Evolutionary conservation across 2,888 invertebrate genomes (phyloP), one percentile per base, ranked within the genome.

Genomic region (Amphimallon solstitiale): DNA sequence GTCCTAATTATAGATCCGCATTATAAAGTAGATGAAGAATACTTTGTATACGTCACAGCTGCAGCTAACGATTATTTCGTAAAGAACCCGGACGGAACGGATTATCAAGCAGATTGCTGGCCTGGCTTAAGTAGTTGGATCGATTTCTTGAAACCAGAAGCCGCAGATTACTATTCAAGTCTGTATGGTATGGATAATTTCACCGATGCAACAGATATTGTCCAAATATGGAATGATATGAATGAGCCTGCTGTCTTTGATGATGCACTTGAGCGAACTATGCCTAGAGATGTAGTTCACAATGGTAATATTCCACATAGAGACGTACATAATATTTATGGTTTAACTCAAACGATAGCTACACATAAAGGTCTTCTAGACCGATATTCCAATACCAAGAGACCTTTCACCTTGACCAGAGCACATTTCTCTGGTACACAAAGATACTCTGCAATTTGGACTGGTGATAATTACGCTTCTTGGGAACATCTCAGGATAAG

Each of bases 221-320:
- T 95, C 0, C 92, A 92, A 81, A 88, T 94, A 23, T 99, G 98
- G 98, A 99, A 99, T 78, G 99, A 99, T 77, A 99, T 99, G 99
- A 99, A 99, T 76, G 98, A 99, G 79, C 98, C 99, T 0, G 95
- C 97, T 2, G 95, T 98, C 0, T 99, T 99, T 82, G n/a, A n/a
- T n/a, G 97, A 94, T 80, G 96, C 96, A 0, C 97, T 97, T 0
- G 97, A 99, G 84, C 88, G 97, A 12, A 98, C 98, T 0, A 94
- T 99, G 91, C 94, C 93, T 4, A 96, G 95, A 12, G 67, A 67
- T n/a, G 37, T 62, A 12, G 34, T 67, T 9, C 67, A 67, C 43
- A 59, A 56, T 10, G 87, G 91, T 74, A 89, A 87, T 10, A 90
- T 89, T 86, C 92, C 93, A 77, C 93, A 91, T 84, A 88, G 98